These are phyloP conservation scores for Aplochiton taeniatus DNA, from an alignment of 2,797 vertebrate genomes.

Conservation along the genomic window DNA sequence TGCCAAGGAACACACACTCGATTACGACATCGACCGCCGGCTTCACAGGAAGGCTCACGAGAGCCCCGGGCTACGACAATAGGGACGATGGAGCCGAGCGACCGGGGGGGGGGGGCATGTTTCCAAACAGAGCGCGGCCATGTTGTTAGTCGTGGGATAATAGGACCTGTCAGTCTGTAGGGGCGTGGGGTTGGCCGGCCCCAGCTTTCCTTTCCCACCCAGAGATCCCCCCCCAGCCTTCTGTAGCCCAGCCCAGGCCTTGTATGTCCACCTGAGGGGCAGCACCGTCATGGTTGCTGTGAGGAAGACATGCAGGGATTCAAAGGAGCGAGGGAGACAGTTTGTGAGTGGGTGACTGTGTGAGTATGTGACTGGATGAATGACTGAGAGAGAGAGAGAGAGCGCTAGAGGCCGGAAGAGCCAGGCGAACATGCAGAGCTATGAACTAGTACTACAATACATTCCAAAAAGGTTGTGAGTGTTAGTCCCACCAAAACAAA, in stretches of 20 bases:
- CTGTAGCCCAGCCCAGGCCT: slow-evolving; percentile 7
- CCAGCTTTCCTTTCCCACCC: slow-evolving; percentile 13
- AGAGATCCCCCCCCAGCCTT: too few species aligned
- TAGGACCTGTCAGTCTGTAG: slow-evolving; percentile 17
- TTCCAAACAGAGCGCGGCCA: slow-evolving; percentile 27
- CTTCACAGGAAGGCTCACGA: slow-evolving; percentile 9
- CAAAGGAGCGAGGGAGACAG: slow-evolving; percentile 32
- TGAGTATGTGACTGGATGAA: slow-evolving; percentile 22
- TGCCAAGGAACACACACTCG: slow-evolving; percentile 46
- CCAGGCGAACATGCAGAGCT: too few species aligned
- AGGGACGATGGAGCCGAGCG: slow-evolving; percentile 24
- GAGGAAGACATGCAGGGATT: background rate
- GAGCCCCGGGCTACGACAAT: slow-evolving; percentile 39
- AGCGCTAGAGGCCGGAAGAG: background rate
- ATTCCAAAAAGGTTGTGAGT: too few species aligned
- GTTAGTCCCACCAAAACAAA: too few species aligned
- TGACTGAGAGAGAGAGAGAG: slow-evolving; percentile 11
- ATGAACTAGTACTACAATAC: too few species aligned
- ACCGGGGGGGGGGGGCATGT: slow-evolving; percentile 39
- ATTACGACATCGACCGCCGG: slow-evolving; percentile 40
- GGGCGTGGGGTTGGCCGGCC: slow-evolving; percentile 10
- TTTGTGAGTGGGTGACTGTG: background rate
- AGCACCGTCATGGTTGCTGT: slow-evolving; percentile 22
- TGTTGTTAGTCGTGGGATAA: background rate
- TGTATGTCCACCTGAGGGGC: slow-evolving; percentile 29